phyloP scores from a whole-genome alignment of 2,113 vertebrate species.

The Crotalus helleri region DNA sequence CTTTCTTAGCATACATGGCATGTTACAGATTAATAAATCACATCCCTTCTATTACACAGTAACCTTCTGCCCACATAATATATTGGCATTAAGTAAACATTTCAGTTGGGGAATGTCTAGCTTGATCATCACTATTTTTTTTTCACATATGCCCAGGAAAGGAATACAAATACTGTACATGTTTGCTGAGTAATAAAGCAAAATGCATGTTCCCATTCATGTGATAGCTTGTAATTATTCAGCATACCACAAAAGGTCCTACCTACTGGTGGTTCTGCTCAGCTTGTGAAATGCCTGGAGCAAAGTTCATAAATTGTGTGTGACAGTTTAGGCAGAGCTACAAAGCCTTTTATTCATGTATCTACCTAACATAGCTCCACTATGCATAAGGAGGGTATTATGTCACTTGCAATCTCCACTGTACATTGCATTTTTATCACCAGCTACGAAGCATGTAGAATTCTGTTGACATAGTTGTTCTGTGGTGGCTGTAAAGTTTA shows the following conservation, averaged over 20 bases:
- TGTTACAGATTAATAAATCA: not conserved
- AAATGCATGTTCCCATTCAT: not conserved
- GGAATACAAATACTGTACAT: not conserved
- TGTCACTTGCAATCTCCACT: not conserved
- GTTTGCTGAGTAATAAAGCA: not conserved
- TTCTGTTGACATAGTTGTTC: not conserved
- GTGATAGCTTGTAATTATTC: not conserved
- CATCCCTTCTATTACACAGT: not conserved
- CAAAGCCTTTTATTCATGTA: not conserved
- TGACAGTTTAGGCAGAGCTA: not conserved
- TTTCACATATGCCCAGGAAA: not conserved
- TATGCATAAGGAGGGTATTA: not conserved
- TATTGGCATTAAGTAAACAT: not conserved
- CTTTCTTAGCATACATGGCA: not conserved
- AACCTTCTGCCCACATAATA: not conserved
- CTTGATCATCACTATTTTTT: not conserved
- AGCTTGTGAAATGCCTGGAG: not conserved
- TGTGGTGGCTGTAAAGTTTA: not conserved
- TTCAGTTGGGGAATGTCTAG: not conserved
- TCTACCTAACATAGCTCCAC: not conserved
- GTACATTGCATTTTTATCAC: not conserved
- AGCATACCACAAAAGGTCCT: not conserved
- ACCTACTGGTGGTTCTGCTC: not conserved
- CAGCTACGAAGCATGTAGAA: not conserved
- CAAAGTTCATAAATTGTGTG: not conserved